Evolutionary conservation across 2,113 vertebrate species (phyloP).

Genomic region (Chamaetylas fuelleborni): DNA sequence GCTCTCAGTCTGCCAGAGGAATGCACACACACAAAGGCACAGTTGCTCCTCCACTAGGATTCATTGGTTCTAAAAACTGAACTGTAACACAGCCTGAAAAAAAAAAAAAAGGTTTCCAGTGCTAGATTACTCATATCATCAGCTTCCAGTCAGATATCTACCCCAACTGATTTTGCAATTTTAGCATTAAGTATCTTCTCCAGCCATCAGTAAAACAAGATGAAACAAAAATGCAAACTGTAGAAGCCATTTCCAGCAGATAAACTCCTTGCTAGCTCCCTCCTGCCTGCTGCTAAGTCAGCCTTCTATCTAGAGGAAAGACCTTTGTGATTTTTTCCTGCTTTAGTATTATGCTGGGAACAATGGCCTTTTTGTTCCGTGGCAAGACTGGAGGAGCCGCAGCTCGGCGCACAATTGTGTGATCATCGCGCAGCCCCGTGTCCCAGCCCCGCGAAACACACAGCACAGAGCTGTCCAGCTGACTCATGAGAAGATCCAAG

Average conservation of each 20-base stretch:
- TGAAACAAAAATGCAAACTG: background rate
- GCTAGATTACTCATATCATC: background rate
- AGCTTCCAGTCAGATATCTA: background rate
- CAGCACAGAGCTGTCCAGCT: slow-evolving; percentile 36
- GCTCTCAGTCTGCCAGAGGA: background rate
- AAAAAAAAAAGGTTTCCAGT: background rate
- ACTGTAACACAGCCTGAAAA: background rate
- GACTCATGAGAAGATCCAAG: slow-evolving; percentile 19
- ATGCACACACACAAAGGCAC: background rate
- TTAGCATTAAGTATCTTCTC: background rate
- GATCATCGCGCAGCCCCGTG: slow-evolving; percentile 44
- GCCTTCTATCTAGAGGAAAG: slow-evolving; percentile 71
- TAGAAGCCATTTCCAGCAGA: slow-evolving; percentile 45
- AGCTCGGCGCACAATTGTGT: slow-evolving; percentile 75
- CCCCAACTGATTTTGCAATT: background rate
- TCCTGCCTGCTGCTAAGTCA: slow-evolving; percentile 29
- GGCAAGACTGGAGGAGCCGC: slow-evolving; percentile 49
- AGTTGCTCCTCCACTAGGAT: background rate
- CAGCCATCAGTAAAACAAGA: background rate
- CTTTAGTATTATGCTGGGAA: slow-evolving; percentile 64
- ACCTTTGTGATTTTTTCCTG: slow-evolving; percentile 63
- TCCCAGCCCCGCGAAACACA: slow-evolving; percentile 55
- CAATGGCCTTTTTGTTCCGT: slow-evolving; percentile 74
- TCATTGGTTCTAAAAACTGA: background rate
- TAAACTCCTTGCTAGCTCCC: slow-evolving; percentile 5